Evolutionary conservation across 2,888 invertebrate genomes (phyloP).

Genomic region (Pteria penguin): DNA sequence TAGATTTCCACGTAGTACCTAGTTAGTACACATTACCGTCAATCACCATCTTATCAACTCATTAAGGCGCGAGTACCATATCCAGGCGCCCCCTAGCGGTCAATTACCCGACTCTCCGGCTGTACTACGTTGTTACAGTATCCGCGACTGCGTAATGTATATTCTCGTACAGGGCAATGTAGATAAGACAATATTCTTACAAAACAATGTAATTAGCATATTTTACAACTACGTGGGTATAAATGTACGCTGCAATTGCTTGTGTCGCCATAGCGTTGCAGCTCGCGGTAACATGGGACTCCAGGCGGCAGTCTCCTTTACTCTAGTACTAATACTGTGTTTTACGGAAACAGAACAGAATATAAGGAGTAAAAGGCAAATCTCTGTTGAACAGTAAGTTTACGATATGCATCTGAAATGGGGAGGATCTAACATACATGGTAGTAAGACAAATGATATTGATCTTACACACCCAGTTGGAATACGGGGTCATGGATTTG

Average conservation of each 20-base stretch:
- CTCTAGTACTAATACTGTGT: conserved; percentile 4
- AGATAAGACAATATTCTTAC: not conserved
- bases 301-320: conserved; percentile 7
- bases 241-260: not conserved
- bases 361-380: conserved; percentile 63
- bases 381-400: conserved; percentile 67
- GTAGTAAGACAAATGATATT: no score
- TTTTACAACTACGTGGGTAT: not conserved
- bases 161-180: not conserved
- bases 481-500: no score
- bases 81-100: not conserved
- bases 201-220: not conserved
- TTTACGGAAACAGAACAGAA: conserved; percentile 48
- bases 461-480: no score
- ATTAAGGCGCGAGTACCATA: not conserved
- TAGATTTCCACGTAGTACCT: no score
- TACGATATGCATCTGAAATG: no score
- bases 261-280: not conserved
- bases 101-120: not conserved
- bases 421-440: no score
- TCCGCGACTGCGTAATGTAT: no score
- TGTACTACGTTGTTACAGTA: not conserved
- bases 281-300: not conserved
- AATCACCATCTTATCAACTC: not conserved
- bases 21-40: no score